Evolutionary conservation across 2,113 vertebrate species (phyloP).

Genomic region (Oncorhynchus clarkii): DNA sequence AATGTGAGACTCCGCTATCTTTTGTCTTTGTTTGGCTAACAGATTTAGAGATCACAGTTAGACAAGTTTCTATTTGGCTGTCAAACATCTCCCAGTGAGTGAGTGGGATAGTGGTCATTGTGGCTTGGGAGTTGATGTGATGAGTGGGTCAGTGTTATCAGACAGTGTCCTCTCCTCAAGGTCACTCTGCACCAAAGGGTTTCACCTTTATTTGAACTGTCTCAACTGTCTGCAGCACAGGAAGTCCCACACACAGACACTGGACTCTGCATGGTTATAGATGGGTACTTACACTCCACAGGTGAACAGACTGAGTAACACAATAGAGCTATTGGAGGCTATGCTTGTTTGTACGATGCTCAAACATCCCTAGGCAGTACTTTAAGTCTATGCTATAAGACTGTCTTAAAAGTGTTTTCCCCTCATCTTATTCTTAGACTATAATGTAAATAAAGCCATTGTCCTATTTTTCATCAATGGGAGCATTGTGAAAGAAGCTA

Average conservation of each 20-base stretch:
- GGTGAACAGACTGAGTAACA: not conserved
- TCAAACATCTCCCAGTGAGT: conserved; percentile 1
- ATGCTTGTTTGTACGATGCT: not conserved
- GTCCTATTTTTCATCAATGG: conserved; percentile 32
- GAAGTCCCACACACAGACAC: not conserved
- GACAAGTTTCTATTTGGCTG: not conserved
- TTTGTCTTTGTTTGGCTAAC: not conserved
- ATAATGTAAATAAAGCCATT: conserved; percentile 17
- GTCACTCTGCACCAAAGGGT: conserved; percentile 25
- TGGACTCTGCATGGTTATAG: not conserved
- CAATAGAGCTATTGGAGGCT: not conserved
- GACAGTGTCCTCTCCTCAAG: conserved; percentile 44
- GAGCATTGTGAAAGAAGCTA: conserved; percentile 46
- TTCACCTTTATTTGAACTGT: not conserved
- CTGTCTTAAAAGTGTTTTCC: too few species aligned
- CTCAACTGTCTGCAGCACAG: not conserved
- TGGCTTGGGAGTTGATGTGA: not conserved
- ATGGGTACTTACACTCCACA: not conserved
- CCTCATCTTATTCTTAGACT: not conserved
- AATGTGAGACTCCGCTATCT: not conserved
- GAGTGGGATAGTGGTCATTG: not conserved
- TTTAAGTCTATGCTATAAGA: not conserved
- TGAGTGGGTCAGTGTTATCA: not conserved
- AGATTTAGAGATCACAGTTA: too few species aligned
- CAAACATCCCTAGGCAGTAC: not conserved